Evolutionary conservation across 1,140 invertebrate species (phyloP), one percentile per base, ranked within the genome.

Genomic region (Cyphomyrmex costatus): DNA sequence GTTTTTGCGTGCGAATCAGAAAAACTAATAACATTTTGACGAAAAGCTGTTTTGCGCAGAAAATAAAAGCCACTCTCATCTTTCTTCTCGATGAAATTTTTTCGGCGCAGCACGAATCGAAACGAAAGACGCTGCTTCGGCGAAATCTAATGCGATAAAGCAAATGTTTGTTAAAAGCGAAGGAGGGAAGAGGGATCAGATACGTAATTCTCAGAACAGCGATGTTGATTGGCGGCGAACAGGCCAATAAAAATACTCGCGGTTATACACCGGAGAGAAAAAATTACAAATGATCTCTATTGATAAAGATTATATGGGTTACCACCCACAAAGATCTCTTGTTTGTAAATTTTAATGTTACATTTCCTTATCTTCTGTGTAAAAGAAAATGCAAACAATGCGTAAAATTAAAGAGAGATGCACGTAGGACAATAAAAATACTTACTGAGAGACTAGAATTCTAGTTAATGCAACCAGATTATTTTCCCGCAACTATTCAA

Each of bases 111-210:
- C 36, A 49, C 36, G 66, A 58, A 73, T 61, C 16, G 80, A 74
- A 77, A 61, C 63, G 24, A 49, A 68, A 85, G 46, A 24, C 27
- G 87, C 53, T 58, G 49, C 78, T 89, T 89, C 88, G 53, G 21
- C 71, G 87, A 89, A 89, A 89, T 73, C 49, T 78, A 58, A 76
- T 30, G 56, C 87, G 88, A 89, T 89, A 89, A 88, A 86, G 73
- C 88, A 61, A 89, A 73, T 83, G 88, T 89, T 82, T 58, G 77
- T 82, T 46, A 89, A 89, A 89, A 70, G 36, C 58, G n/a, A 51
- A 82, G 63, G 49, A n/a, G n/a, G 24, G 30, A 24, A 16, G 36
- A 36, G 30, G 58, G 30, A 89, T 89, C 71, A 70, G 76, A 86
- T 83, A 89, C n/a, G 83, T 10, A 19, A 12, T 89, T 89, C 88